phyloP scores from a whole-genome alignment of 2,797 vertebrate genomes.

The Sphenodon punctatus region DNA sequence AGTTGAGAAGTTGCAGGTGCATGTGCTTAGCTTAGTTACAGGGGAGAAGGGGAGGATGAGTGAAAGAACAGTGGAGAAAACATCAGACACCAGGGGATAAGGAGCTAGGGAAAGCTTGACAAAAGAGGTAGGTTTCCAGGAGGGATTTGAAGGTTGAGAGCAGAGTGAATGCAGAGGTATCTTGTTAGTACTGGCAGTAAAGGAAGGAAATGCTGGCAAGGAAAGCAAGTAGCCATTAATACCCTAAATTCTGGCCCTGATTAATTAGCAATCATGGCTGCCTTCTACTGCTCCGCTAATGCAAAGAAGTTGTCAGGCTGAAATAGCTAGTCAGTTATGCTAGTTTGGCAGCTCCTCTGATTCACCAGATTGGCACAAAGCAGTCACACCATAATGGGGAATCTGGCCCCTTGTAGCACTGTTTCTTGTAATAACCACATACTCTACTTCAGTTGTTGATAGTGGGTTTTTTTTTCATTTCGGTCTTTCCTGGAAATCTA shows the following conservation, averaged over 20 bases:
- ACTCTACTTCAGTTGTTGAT: background rate
- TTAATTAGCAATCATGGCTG: background rate
- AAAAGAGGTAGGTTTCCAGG: no score
- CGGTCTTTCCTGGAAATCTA: background rate
- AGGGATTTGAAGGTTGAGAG: no score
- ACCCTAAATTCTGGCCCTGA: no score
- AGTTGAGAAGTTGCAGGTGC: no score
- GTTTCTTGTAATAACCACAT: background rate
- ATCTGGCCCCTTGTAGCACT: background rate
- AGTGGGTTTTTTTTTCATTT: background rate
- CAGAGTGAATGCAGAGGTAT: no score
- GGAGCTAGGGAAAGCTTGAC: no score
- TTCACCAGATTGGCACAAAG: background rate
- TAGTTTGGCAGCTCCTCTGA: background rate
- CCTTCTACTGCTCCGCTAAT: no score
- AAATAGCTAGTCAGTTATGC: background rate
- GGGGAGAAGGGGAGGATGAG: no score
- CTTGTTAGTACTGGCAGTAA: background rate
- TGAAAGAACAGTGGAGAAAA: no score
- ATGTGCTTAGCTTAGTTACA: no score
- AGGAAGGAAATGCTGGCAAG: background rate
- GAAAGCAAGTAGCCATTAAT: constrained; percentile 3
- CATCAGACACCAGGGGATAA: no score
- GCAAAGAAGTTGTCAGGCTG: background rate
- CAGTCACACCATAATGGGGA: background rate